Evolutionary conservation across 2,113 vertebrate species (phyloP).

Genomic region (Hypomesus transpacificus): DNA sequence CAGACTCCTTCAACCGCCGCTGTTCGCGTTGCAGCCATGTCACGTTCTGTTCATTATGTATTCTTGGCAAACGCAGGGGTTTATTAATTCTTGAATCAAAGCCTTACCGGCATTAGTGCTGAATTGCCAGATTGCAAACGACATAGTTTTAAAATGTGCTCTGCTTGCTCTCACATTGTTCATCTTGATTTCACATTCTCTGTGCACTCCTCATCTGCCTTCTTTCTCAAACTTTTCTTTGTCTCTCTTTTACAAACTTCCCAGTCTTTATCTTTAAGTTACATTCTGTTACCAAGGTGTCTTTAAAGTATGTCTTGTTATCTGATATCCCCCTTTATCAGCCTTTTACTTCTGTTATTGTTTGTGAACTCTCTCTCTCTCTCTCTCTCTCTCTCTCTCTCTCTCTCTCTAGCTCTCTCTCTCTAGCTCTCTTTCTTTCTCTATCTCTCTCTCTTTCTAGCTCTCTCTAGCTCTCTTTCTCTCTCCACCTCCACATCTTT

Average conservation of each 20-base stretch:
- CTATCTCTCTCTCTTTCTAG: slow-evolving; percentile 16
- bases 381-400: background rate
- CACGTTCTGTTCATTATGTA: slow-evolving; percentile 44
- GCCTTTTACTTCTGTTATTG: too few relatives aligned
- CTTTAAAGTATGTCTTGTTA: too few relatives aligned
- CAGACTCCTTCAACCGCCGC: slow-evolving; percentile 27
- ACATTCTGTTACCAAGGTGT: background rate
- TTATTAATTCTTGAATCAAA: slow-evolving; percentile 57
- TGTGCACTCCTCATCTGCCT: background rate
- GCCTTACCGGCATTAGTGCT: slow-evolving; percentile 40
- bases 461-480: background rate
- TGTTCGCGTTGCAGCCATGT: slow-evolving; percentile 27
- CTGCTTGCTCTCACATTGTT: slow-evolving; percentile 38
- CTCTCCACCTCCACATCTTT: slow-evolving; percentile 10
- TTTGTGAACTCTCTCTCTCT: background rate
- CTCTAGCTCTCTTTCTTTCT: background rate
- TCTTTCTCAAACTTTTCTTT: background rate
- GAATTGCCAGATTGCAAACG: slow-evolving; percentile 36
- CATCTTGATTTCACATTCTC: slow-evolving; percentile 19
- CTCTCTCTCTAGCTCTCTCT: background rate
- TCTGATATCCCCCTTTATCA: too few relatives aligned
- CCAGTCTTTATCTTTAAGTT: background rate
- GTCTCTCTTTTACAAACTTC: too few relatives aligned
- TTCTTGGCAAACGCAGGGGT: slow-evolving; percentile 36
- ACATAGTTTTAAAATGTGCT: slow-evolving; percentile 31